Conservation (phyloP, 2,888 invertebrate species). For the Silvanus unidentatus region DNA sequence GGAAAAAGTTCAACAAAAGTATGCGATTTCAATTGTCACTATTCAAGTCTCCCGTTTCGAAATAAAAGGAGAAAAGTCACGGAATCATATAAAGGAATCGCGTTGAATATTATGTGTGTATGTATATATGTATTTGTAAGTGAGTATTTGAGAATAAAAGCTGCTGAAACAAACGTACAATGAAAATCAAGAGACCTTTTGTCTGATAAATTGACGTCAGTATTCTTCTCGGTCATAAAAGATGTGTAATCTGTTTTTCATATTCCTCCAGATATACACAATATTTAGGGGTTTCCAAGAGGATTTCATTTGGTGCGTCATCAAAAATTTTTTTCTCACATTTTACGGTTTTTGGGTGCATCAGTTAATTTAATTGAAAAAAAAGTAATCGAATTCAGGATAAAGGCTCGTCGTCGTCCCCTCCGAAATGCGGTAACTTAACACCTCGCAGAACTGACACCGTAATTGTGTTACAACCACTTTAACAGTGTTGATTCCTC, state of each 20-base stretch:
- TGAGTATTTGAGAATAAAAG: conserved; percentile 42
- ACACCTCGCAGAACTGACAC: too few species aligned
- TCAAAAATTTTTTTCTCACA: too few species aligned
- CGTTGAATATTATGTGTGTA: too few species aligned
- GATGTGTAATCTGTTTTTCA: conserved; percentile 31
- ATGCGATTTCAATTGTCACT: conserved; percentile 44
- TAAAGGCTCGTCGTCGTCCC: too few species aligned
- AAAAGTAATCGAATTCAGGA: too few species aligned
- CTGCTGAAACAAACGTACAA: conserved; percentile 42
- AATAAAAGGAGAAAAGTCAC: conserved; percentile 40
- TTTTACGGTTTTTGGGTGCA: conserved; percentile 1
- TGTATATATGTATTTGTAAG: conserved; percentile 4
- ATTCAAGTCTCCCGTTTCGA: conserved; percentile 40
- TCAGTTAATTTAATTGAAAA: too few species aligned
- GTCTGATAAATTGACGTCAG: conserved; percentile 40
- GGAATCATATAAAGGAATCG: conserved; percentile 40
- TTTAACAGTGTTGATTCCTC: too few species aligned
- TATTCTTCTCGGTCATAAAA: conserved; percentile 33
- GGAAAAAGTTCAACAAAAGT: conserved; percentile 42
- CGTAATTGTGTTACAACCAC: too few species aligned
- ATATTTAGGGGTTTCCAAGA: too few species aligned
- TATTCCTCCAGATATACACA: too few species aligned
- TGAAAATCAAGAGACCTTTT: conserved; percentile 42
- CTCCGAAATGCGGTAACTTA: too few species aligned
- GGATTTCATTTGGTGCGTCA: too few species aligned